phyloP scores from a whole-genome alignment of 2,888 invertebrate genomes.

The Microplitis deprimator region DNA sequence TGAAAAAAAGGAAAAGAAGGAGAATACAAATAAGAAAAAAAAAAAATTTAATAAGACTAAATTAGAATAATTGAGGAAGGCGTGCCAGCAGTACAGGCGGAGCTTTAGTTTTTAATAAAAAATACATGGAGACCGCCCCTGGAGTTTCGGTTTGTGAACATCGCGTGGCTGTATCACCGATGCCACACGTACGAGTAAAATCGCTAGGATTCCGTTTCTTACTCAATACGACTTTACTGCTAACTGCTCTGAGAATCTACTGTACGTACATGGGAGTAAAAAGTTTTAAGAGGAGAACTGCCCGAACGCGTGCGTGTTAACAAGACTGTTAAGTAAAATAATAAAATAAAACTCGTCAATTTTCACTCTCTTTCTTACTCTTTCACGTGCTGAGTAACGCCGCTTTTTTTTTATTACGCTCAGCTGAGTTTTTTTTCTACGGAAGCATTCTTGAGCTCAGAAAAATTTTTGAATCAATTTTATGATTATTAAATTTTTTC shows the following conservation, averaged over 20 bases:
- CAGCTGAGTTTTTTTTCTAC: not conserved
- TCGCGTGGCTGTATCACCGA: constrained; percentile 22
- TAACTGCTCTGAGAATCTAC: not conserved
- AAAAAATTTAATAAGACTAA: not conserved
- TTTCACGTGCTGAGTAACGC: not conserved
- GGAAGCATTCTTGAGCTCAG: no score
- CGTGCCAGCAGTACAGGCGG: not conserved
- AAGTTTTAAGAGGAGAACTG: not conserved
- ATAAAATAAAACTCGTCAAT: not conserved
- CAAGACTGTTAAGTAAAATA: not conserved
- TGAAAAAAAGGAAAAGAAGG: not conserved
- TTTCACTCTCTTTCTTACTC: no score
- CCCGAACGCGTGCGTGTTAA: constrained; percentile 18
- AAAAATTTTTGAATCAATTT: no score
- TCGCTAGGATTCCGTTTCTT: not conserved
- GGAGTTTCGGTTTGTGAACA: constrained; percentile 32
- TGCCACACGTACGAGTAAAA: not conserved
- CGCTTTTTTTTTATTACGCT: not conserved
- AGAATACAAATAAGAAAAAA: not conserved
- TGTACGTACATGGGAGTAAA: not conserved
- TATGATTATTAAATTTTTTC: no score
- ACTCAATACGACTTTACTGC: not conserved
- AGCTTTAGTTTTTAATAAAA: not conserved
- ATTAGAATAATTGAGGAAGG: not conserved
- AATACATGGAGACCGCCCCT: constrained; percentile 30